These are phyloP conservation scores for Pteruthius melanotis DNA, from an alignment of 2,113 vertebrate genomes.

Conservation along the genomic window DNA sequence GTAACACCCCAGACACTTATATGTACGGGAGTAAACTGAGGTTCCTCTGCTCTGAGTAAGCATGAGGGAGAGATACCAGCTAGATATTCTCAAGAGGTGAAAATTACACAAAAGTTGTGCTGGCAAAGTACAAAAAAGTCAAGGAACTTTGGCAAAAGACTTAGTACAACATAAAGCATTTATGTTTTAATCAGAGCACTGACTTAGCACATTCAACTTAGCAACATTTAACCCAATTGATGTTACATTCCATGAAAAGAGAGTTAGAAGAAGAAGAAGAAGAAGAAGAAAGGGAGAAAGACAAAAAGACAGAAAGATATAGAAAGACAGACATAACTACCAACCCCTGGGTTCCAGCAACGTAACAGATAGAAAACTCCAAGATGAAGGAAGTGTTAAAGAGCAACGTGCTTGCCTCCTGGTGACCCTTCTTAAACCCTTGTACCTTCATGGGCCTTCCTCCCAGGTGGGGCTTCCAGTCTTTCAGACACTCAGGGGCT, in stretches of 20 bases:
- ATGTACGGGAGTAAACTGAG: accelerated
- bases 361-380: neutral
- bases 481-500: neutral
- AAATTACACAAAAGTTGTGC: neutral
- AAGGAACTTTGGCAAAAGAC: neutral
- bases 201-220: neutral
- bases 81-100: neutral
- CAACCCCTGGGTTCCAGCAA: neutral
- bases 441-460: accelerated
- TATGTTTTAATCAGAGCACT: too few species aligned
- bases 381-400: neutral
- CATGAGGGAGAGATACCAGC: neutral
- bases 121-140: neutral
- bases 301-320: neutral
- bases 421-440: neutral
- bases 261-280: neutral
- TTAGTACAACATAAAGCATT: neutral
- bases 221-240: neutral
- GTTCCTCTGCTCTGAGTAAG: neutral
- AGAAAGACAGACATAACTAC: neutral
- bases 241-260: neutral
- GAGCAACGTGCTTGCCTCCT: neutral
- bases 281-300: neutral
- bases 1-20: accelerated
- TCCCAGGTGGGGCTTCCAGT: neutral